phyloP scores from a whole-genome alignment of 2,113 vertebrate species.

The Fulica atra region DNA sequence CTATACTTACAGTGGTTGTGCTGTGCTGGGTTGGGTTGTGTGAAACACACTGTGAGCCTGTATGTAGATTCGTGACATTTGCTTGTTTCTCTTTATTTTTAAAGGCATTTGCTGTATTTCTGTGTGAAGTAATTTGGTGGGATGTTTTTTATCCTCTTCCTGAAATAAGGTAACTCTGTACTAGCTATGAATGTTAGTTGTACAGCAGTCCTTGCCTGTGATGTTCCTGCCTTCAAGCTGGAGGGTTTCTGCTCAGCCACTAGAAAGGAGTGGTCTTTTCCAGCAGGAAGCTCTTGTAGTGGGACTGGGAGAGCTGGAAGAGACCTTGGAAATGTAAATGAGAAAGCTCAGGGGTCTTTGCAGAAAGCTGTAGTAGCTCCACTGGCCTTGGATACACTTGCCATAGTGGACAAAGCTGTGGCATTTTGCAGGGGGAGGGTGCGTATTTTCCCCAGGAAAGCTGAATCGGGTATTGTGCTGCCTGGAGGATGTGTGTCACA shows the following conservation, averaged over 20 bases:
- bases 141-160: no score
- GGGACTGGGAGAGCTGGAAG: neutral
- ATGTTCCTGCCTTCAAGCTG: neutral
- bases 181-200: neutral
- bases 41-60: neutral
- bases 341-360: neutral
- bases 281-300: neutral
- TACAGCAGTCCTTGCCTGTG: neutral
- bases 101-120: neutral
- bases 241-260: neutral
- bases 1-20: fast-evolving
- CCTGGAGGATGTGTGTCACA: neutral
- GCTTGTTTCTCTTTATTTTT: neutral
- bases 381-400: neutral
- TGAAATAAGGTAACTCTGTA: neutral
- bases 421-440: neutral
- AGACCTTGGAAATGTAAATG: neutral
- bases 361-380: neutral
- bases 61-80: neutral
- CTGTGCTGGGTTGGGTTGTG: neutral
- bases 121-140: no score
- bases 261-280: neutral
- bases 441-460: neutral
- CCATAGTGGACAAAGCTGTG: neutral
- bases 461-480: neutral